Evolutionary conservation across 2,797 vertebrate species (phyloP).

Genomic region (Poecile montanus): DNA sequence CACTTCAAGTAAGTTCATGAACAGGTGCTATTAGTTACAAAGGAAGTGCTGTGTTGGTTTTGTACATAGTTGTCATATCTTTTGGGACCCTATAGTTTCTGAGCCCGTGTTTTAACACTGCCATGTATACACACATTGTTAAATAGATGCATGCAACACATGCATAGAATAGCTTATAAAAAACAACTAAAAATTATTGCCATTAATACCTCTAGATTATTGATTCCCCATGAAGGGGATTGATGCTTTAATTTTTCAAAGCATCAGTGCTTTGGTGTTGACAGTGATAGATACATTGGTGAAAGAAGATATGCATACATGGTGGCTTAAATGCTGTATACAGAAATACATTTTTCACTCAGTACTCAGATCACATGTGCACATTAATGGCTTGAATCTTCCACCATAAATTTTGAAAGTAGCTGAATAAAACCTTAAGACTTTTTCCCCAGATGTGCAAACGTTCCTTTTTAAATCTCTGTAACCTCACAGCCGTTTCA

Average conservation of each 20-base stretch:
- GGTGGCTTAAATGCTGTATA: slow-evolving; percentile 58
- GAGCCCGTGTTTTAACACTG: slow-evolving; percentile 16
- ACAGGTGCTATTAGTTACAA: slow-evolving; percentile 69
- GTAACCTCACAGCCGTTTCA: slow-evolving; percentile 54
- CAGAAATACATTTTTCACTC: slow-evolving; percentile 50
- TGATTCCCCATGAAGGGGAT: slow-evolving; percentile 45
- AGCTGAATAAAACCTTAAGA: slow-evolving; percentile 56
- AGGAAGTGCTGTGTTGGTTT: slow-evolving; percentile 19
- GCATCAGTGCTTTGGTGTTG: slow-evolving; percentile 60
- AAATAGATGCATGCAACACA: slow-evolving; percentile 70
- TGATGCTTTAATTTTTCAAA: slow-evolving; percentile 52
- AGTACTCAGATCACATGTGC: slow-evolving; percentile 35
- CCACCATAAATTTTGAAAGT: slow-evolving; percentile 1
- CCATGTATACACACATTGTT: slow-evolving; percentile 50
- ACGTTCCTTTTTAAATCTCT: not conserved
- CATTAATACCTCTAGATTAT: slow-evolving; percentile 57
- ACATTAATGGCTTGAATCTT: slow-evolving; percentile 29
- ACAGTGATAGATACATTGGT: slow-evolving; percentile 54
- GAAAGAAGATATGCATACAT: slow-evolving; percentile 54
- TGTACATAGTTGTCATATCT: not conserved
- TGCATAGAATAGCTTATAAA: slow-evolving; percentile 61
- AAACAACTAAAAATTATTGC: slow-evolving; percentile 67
- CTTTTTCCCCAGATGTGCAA: slow-evolving; percentile 14
- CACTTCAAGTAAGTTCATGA: slow-evolving; percentile 71
- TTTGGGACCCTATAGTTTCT: slow-evolving; percentile 2